Evolutionary conservation across 2,113 vertebrate genomes (phyloP), one percentile per base, ranked within the genome.

Genomic region (Hydrochoerus hydrochaeris): DNA sequence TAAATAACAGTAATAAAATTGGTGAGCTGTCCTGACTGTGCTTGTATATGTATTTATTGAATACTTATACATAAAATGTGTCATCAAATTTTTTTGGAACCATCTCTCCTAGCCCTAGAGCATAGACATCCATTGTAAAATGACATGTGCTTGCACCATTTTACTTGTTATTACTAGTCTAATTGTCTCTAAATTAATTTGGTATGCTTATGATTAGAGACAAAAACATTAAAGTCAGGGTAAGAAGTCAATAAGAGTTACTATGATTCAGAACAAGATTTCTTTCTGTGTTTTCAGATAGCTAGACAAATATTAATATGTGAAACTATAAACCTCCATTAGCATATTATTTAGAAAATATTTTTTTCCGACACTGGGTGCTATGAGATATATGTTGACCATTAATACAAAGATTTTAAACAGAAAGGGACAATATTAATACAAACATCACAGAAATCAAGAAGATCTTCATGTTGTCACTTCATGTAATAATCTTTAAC

Each of bases 1-100:
- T 17, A 65, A 49, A 86, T 2, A 2, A 19, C 60, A 90, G 9
- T 60, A 19, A 2, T 30, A 32, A 58, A 28, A n/a, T n/a, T 65
- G 62, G 41, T 41, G n/a, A 80, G 24, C 32, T 77, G 4, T 83
- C 32, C 71, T 93, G n/a, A 86, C 14, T 80, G 80, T 71, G n/a
- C 78, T 89, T 90, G 38, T 85, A 44, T 90, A 90, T 49, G 26
- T 71, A 81, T 91, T 69, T 71, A 81, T 91, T 69, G 14, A 90
- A 58, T 49, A 60, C 86, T 91, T 86, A 44, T 58, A 38, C 57
- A 54, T 91, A 63, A 60, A 71, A 24, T 83, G 38, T 1, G 1
- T 58, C 60, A 88, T 46, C 44, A 78, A 22, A 82, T 41, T 44
- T 46, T 19, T 28, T 94, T 93, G 52, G 83, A 52, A 1, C n/a